Evolutionary conservation across 1,140 invertebrate species (phyloP), one percentile per base, ranked within the genome.

Genomic region (Uloborus diversus): DNA sequence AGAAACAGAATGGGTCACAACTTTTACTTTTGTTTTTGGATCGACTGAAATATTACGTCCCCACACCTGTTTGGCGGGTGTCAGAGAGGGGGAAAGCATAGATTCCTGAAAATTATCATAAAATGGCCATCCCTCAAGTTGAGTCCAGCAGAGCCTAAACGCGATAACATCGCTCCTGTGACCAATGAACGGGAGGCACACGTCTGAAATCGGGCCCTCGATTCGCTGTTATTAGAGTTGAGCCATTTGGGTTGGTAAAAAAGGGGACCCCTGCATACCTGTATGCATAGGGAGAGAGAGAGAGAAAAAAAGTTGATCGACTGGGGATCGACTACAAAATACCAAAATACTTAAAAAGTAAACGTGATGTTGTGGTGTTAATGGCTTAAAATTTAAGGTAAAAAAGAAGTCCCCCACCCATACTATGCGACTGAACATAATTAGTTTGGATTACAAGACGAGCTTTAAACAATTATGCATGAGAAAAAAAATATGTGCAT

Each of bases 161-260:
- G 30, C 23, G 61, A 76, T 64, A 65, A 65, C 59, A 76, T 65
- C 61, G 35, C 42, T 27, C 28, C 32, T 76, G 28, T 64, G 71
- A 76, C 71, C 71, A 65, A 65, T 76, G 47, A 23, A 61, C 42
- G 42, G 28, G 37, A 23, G 71, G 25, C 69, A 23, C 20, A 30
- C 32, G 51, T 13, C 65, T 28, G 28, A 51, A 27, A 42, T 25
- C 71, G 71, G 53, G 37, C 59, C 71, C 61, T 30, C 28, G 71
- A 76, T 76, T 76, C 71, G 71, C 49, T 76, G 35, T 42, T 49
- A 64, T 76, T 64, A 65, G n/a, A n/a, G n/a, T n/a, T n/a, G n/a
- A 65, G 61, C 42, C 59, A 65, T 61, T 73, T 62, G 47, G 56
- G 33, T 57, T 73, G 61, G 70, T 61, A 62, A 61, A 61, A 51